phyloP scores from a whole-genome alignment of 1,140 invertebrate species.

The Bombyx mandarina region DNA sequence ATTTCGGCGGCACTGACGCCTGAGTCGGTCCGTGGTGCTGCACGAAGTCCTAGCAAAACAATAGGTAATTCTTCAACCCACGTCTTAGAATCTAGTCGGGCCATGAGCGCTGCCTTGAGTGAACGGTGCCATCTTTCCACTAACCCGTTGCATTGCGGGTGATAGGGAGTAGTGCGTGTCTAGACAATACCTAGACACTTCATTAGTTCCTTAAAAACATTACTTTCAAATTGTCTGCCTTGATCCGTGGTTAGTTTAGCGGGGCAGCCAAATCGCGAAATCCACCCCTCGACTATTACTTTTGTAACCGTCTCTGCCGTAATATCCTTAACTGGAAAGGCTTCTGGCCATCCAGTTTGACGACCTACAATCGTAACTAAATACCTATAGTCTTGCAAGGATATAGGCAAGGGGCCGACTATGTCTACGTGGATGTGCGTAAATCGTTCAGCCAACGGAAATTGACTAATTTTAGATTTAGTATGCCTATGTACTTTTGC shows the following conservation, averaged over 20 bases:
- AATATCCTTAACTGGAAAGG: slow-evolving; percentile 8
- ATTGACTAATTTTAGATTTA: slow-evolving; percentile 1
- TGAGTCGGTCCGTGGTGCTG: slow-evolving; percentile 16
- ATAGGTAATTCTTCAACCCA: slow-evolving; percentile 19
- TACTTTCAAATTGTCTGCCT: slow-evolving; percentile 11
- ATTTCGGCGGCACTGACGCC: slow-evolving; percentile 19
- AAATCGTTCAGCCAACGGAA: slow-evolving; percentile 35
- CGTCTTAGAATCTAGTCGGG: background rate
- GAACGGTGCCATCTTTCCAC: background rate
- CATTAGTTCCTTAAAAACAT: slow-evolving; percentile 1
- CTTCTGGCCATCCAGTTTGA: slow-evolving; percentile 5
- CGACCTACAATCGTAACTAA: slow-evolving; percentile 9
- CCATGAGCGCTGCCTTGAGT: slow-evolving; percentile 2
- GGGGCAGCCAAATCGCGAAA: slow-evolving; percentile 1
- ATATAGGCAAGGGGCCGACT: slow-evolving; percentile 43
- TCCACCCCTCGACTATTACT: slow-evolving; percentile 8
- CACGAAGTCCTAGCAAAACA: slow-evolving; percentile 35
- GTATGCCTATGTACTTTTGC: slow-evolving; percentile 12
- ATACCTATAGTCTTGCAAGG: slow-evolving; percentile 1
- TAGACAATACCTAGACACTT: background rate
- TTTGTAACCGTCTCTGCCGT: slow-evolving; percentile 6
- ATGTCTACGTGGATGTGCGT: slow-evolving; percentile 27
- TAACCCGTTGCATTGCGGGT: slow-evolving; percentile 2
- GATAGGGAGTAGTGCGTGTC: slow-evolving; percentile 3
- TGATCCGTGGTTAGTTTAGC: slow-evolving; percentile 7